A percentile compares a stretch with the other conserved stretches of the same genome.
Evolutionary conservation across 1,140 invertebrate species (phyloP).

Genomic region (Lycorma delicatula): DNA sequence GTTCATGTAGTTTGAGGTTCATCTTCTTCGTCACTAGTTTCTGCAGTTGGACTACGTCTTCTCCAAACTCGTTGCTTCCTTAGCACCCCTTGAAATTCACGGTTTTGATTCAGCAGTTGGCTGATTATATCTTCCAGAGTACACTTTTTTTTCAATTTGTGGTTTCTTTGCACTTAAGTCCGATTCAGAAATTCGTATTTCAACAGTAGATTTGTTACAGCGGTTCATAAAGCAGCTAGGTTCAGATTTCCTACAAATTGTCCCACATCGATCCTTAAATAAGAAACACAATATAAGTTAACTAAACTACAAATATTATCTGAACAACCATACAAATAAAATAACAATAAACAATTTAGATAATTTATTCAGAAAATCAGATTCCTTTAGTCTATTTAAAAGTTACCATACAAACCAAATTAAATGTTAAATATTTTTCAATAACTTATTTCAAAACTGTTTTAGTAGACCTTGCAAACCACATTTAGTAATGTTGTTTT

Average conservation of each 20-base stretch:
- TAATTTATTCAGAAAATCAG: too few species aligned
- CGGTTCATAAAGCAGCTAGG: constrained; percentile 8
- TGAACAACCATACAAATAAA: too few species aligned
- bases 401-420: too few species aligned
- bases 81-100: constrained; percentile 69
- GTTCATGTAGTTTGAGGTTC: constrained; percentile 29
- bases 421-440: too few species aligned
- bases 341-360: too few species aligned
- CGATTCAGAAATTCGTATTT: constrained; percentile 22
- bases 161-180: constrained; percentile 31
- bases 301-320: too few species aligned
- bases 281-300: too few species aligned
- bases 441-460: too few species aligned
- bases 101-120: constrained; percentile 71
- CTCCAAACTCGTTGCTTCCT: constrained; percentile 55
- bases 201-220: constrained; percentile 9
- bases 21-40: constrained; percentile 47
- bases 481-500: too few species aligned
- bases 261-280: constrained; percentile 44
- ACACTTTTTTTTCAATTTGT: constrained; percentile 35
- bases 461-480: too few species aligned
- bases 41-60: constrained; percentile 44
- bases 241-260: constrained; percentile 23
- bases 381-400: too few species aligned
- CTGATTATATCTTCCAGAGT: constrained; percentile 71